These are phyloP conservation scores for Gallinago paraguaiae DNA, from an alignment of 2,113 vertebrate species.

Conservation along the genomic window DNA sequence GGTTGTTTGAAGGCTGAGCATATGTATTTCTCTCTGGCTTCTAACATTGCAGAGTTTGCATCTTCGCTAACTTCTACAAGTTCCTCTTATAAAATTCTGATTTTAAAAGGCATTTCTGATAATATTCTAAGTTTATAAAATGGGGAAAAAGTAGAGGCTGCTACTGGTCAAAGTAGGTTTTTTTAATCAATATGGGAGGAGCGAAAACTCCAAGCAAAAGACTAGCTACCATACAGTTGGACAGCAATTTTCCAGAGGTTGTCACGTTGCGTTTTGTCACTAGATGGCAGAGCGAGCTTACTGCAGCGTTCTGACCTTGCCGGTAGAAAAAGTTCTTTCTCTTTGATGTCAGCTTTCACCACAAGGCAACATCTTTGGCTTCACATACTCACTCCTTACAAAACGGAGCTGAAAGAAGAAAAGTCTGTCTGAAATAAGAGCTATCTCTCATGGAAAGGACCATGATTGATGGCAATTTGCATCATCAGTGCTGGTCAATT, in stretches of 20 bases:
- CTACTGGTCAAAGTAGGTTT: not conserved
- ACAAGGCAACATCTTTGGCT: not conserved
- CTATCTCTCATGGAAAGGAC: not conserved
- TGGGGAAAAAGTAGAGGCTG: not conserved
- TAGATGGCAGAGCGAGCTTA: constrained; percentile 13
- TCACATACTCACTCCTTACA: not conserved
- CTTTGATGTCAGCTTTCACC: not conserved
- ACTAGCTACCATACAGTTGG: no score
- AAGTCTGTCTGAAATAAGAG: not conserved
- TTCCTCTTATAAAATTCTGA: not conserved
- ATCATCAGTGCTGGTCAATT: not conserved
- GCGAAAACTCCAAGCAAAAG: not conserved
- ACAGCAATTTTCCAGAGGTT: not conserved
- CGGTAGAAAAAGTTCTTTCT: rapidly evolving
- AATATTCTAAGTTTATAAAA: not conserved
- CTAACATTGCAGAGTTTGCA: not conserved
- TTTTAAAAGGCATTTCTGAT: not conserved
- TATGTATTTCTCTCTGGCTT: not conserved
- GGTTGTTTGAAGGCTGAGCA: not conserved
- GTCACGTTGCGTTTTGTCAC: not conserved
- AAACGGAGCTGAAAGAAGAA: not conserved
- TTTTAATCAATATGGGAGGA: not conserved
- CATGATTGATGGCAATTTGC: not conserved
- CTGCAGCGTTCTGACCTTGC: not conserved
- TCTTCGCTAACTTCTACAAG: not conserved